Evolutionary conservation across 1,140 invertebrate genomes (phyloP).

Genomic region (Chymomyza costata): DNA sequence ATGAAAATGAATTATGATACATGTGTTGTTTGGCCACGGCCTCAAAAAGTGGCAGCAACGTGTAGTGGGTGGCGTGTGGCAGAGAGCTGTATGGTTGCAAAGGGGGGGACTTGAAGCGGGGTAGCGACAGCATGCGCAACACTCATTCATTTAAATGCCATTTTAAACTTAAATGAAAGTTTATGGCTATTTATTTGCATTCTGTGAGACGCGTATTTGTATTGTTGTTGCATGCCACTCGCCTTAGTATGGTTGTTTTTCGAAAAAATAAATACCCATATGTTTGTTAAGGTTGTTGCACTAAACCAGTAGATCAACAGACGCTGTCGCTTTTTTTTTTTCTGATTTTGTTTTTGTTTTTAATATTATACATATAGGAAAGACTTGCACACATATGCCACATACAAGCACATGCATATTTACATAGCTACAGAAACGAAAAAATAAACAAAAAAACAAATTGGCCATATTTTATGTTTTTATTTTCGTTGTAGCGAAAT

Average conservation of each 20-base stretch:
- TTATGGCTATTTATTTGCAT: constrained; percentile 73
- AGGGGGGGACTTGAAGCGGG: no score
- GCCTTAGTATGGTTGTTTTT: no score
- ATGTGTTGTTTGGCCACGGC: constrained; percentile 50
- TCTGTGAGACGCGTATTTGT: constrained; percentile 22
- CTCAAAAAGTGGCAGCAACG: constrained; percentile 24
- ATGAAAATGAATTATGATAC: constrained; percentile 73
- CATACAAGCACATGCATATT: constrained; percentile 66
- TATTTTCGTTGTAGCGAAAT: constrained; percentile 67
- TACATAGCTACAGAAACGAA: constrained; percentile 63
- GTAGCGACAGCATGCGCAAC: no score
- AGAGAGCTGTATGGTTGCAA: constrained; percentile 28
- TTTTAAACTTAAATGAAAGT: constrained; percentile 75
- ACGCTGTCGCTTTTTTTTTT: neutral
- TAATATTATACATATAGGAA: no score
- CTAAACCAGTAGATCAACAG: no score
- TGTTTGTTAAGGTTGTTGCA: constrained; percentile 38
- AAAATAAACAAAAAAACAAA: no score
- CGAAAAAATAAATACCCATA: no score
- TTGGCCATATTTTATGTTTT: constrained; percentile 68
- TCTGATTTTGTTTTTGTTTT: constrained; percentile 43
- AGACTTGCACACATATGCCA: constrained; percentile 52
- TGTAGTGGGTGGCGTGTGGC: constrained; percentile 17
- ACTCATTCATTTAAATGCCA: constrained; percentile 75
- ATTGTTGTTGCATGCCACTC: constrained; percentile 2